phyloP scores from a whole-genome alignment of 2,888 invertebrate genomes.

The Eudasyphora cyanicolor region DNA sequence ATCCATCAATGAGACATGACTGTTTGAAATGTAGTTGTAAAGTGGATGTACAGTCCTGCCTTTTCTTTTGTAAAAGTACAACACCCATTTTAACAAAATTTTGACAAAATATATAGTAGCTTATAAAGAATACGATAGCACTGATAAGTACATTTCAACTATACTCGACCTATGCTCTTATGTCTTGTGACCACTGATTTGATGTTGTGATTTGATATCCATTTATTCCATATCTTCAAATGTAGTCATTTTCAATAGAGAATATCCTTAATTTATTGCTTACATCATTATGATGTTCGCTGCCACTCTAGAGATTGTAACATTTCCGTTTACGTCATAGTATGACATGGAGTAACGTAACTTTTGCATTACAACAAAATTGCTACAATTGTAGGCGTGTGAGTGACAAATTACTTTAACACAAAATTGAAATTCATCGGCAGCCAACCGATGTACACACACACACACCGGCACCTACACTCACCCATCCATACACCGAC shows the following conservation, averaged over 20 bases:
- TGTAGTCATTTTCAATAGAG: not conserved
- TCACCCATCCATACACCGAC: not conserved
- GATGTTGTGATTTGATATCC: not conserved
- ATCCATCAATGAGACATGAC: too few relatives aligned
- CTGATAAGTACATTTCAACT: not conserved
- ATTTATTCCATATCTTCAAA: not conserved
- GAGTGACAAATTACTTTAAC: conserved; percentile 77
- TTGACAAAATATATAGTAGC: too few relatives aligned
- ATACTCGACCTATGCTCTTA: not conserved
- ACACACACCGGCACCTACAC: not conserved
- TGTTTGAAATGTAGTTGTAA: too few relatives aligned
- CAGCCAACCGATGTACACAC: conserved; percentile 7
- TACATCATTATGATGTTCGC: not conserved
- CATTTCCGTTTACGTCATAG: conserved; percentile 3
- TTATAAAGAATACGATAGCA: not conserved
- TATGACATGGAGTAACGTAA: not conserved
- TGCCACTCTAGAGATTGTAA: not conserved
- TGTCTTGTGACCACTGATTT: not conserved
- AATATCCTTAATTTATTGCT: not conserved
- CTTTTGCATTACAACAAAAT: conserved; percentile 28
- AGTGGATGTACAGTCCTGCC: too few relatives aligned
- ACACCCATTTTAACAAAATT: too few relatives aligned
- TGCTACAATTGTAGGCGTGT: conserved; percentile 60
- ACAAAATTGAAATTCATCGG: conserved; percentile 68
- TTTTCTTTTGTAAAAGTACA: too few relatives aligned